These are phyloP conservation scores for Drosophila mimica DNA, from an alignment of 2,888 invertebrate species.

Conservation along the genomic window DNA sequence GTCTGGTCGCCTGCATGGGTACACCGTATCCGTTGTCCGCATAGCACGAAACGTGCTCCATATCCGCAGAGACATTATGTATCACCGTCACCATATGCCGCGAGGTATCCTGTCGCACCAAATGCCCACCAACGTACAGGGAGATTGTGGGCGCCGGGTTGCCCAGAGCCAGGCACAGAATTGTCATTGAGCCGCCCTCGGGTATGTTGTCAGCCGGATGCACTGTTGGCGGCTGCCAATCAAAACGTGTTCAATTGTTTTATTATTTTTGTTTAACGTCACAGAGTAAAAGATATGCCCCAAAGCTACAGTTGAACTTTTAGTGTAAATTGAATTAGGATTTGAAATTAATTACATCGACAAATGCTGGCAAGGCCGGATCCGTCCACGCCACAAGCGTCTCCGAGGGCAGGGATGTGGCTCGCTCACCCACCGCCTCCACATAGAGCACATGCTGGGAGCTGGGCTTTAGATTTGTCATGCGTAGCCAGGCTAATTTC, in stretches of 20 bases:
- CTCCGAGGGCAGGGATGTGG: slow-evolving; percentile 91
- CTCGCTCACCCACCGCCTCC: slow-evolving; percentile 89
- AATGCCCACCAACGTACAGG: slow-evolving; percentile 89
- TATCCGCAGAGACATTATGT: slow-evolving; percentile 92
- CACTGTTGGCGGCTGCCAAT: slow-evolving; percentile 90
- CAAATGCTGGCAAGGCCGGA: slow-evolving; percentile 93
- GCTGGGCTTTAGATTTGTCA: slow-evolving; percentile 91
- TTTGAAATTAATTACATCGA: slow-evolving; percentile 87
- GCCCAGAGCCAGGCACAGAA: slow-evolving; percentile 93
- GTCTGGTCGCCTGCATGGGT: slow-evolving; percentile 93
- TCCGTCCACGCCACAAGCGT: slow-evolving; percentile 94
- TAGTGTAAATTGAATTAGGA: not conserved
- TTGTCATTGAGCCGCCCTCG: slow-evolving; percentile 94
- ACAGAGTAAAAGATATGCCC: not conserved
- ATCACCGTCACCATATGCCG: slow-evolving; percentile 95
- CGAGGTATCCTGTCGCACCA: slow-evolving; percentile 93
- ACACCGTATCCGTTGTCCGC: slow-evolving; percentile 95
- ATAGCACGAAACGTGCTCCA: slow-evolving; percentile 94
- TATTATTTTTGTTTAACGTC: not conserved
- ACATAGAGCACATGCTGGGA: slow-evolving; percentile 93
- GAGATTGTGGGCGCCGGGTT: slow-evolving; percentile 94
- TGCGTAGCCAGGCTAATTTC: slow-evolving; percentile 89
- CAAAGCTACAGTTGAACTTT: not conserved
- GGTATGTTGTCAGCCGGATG: slow-evolving; percentile 93
- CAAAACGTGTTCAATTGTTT: slow-evolving; percentile 2